A percentile compares a stretch with the other conserved stretches of the same genome.
These are phyloP conservation scores for Oophaga pumilio DNA, from an alignment of 2,113 vertebrate species.

Conservation along the genomic window DNA sequence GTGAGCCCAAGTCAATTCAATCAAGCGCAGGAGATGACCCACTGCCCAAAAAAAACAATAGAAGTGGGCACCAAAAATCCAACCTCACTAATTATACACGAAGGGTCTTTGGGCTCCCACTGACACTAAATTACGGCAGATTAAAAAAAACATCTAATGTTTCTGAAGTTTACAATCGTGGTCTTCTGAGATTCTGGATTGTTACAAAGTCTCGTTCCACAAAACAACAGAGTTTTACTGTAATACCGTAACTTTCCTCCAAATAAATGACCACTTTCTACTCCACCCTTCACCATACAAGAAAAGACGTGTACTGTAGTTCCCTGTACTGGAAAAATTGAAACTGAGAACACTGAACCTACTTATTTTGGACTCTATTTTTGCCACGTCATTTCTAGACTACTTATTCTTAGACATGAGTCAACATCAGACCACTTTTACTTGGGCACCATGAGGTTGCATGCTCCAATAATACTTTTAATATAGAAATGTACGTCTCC, in stretches of 20 bases:
- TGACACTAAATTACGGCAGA: neutral
- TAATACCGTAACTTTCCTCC: neutral
- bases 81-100: neutral
- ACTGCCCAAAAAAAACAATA: neutral
- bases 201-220: neutral
- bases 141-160: neutral
- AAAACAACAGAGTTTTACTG: neutral
- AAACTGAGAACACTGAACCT: neutral
- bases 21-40: neutral
- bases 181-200: neutral
- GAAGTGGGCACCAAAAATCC: neutral
- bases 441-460: neutral
- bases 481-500: neutral
- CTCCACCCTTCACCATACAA: neutral
- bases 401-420: neutral
- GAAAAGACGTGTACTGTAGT: neutral
- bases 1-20: neutral
- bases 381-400: neutral
- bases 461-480: neutral
- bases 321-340: neutral
- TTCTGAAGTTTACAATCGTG: neutral
- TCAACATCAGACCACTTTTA: neutral
- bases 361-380: slow-evolving; percentile 13
- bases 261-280: neutral
- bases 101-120: neutral